phyloP scores from a whole-genome alignment of 92 coral and sea anemone genomes.

The Actinernus sp. region DNA sequence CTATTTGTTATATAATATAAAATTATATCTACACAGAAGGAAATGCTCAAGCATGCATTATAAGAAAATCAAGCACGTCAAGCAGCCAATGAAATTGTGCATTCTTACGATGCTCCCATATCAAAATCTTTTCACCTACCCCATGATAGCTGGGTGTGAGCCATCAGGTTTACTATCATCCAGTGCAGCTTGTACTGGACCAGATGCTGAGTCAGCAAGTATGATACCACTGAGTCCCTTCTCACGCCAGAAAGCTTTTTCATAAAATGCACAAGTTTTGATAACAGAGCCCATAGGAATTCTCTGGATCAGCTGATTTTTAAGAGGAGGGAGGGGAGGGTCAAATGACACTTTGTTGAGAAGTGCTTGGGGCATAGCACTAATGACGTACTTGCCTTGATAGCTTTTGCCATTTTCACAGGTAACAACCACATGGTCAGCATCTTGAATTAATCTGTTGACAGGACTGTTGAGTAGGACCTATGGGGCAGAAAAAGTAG shows the following conservation, averaged over 20 bases:
- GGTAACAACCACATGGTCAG: constrained; percentile 74
- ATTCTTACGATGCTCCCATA: too few relatives aligned
- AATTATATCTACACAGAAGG: too few relatives aligned
- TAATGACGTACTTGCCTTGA: constrained; percentile 84
- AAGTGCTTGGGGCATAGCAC: constrained; percentile 99
- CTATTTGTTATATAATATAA: too few relatives aligned
- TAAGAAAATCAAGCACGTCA: too few relatives aligned
- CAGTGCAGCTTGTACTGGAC: constrained; percentile 92
- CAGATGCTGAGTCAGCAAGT: constrained; percentile 76
- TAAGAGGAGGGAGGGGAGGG: constrained; percentile 94
- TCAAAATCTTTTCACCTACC: constrained; percentile 49
- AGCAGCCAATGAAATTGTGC: too few relatives aligned
- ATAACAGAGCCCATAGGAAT: constrained; percentile 99
- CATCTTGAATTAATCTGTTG: constrained; percentile 66
- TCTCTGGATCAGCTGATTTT: constrained; percentile 91
- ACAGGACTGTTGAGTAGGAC: constrained; percentile 91
- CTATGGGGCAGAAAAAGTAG: constrained; percentile 37
- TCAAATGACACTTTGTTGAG: constrained; percentile 85
- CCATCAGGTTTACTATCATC: constrained; percentile 99
- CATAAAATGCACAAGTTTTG: constrained; percentile 88
- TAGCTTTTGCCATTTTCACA: constrained; percentile 89
- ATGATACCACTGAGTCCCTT: constrained; percentile 80
- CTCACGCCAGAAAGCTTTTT: constrained; percentile 89
- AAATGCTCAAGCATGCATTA: too few relatives aligned
- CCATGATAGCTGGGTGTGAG: constrained; percentile 96